Conservation (phyloP, 2,888 invertebrate species). For the Noctua janthina region DNA sequence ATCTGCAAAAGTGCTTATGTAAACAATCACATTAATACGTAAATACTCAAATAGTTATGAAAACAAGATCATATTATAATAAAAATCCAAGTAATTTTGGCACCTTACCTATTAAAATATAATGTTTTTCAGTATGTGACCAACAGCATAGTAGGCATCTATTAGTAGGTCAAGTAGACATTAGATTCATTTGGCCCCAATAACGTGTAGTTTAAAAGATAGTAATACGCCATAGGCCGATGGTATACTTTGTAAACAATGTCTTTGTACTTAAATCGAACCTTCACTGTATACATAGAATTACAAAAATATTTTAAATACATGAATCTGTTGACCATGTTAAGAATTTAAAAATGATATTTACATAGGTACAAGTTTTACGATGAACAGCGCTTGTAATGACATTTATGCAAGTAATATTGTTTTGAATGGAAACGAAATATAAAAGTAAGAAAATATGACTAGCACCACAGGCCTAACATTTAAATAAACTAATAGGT, state of each 20-base stretch:
- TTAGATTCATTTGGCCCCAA: conserved; percentile 71
- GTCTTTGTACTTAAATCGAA: conserved; percentile 68
- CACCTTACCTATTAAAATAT: conserved; percentile 62
- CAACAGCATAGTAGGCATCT: conserved; percentile 57
- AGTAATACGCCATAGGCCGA: conserved; percentile 66
- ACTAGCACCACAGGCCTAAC: conserved; percentile 75
- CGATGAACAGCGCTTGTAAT: conserved; percentile 27
- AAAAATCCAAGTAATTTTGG: conserved; percentile 61
- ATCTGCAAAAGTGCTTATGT: conserved; percentile 33
- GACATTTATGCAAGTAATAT: conserved; percentile 41
- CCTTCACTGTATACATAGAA: conserved; percentile 61
- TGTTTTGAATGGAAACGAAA: conserved; percentile 33
- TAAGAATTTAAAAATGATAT: conserved; percentile 22
- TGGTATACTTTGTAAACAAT: conserved; percentile 51
- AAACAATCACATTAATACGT: conserved; percentile 33
- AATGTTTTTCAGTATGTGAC: conserved; percentile 43
- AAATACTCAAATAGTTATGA: conserved; percentile 26
- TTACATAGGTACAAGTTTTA: conserved; percentile 4
- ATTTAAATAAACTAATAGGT: conserved; percentile 31
- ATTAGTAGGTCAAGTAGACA: conserved; percentile 57
- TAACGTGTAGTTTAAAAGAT: conserved; percentile 57
- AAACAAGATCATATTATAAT: conserved; percentile 38
- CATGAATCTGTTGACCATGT: conserved; percentile 38
- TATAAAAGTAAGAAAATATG: conserved; percentile 67
- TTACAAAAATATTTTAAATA: conserved; percentile 72